These are phyloP conservation scores for Phyllotis vaccarum DNA, from an alignment of 2,797 vertebrate species.

Conservation along the genomic window DNA sequence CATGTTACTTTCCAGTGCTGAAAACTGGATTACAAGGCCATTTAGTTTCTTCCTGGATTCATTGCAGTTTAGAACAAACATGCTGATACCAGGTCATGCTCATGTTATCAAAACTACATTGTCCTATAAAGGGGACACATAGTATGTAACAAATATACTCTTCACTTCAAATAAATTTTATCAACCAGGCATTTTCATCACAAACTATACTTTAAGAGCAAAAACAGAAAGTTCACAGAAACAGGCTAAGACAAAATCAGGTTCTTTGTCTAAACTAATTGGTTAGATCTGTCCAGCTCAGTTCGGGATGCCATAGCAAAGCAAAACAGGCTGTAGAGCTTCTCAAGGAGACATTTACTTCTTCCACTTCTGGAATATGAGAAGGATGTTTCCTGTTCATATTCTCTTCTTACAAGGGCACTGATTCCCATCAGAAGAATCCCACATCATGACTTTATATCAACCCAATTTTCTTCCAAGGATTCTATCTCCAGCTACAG, in stretches of 20 bases:
- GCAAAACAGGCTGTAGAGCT: background rate
- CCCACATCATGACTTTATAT: background rate
- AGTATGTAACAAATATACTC: background rate
- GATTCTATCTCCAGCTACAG: background rate
- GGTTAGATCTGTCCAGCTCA: background rate
- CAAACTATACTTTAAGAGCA: conserved; percentile 15
- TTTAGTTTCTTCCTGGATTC: conserved; percentile 26
- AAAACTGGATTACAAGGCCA: background rate
- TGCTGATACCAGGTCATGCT: background rate
- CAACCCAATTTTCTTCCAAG: conserved; percentile 7
- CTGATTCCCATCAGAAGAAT: background rate
- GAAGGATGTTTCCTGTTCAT: background rate
- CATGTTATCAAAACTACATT: background rate
- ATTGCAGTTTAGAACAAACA: background rate
- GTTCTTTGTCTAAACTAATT: conserved; percentile 14
- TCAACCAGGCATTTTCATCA: conserved; percentile 34
- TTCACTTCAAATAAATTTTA: background rate
- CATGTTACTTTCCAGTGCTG: background rate
- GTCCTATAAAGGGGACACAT: background rate
- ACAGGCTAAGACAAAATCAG: conserved; percentile 9
- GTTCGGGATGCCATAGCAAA: background rate
- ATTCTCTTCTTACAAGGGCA: background rate
- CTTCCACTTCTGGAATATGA: background rate
- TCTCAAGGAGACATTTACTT: background rate
- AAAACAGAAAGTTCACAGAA: conserved; percentile 40